Conservation (phyloP, 2,797 vertebrate species). For the Neosilurus hyrtlii region DNA sequence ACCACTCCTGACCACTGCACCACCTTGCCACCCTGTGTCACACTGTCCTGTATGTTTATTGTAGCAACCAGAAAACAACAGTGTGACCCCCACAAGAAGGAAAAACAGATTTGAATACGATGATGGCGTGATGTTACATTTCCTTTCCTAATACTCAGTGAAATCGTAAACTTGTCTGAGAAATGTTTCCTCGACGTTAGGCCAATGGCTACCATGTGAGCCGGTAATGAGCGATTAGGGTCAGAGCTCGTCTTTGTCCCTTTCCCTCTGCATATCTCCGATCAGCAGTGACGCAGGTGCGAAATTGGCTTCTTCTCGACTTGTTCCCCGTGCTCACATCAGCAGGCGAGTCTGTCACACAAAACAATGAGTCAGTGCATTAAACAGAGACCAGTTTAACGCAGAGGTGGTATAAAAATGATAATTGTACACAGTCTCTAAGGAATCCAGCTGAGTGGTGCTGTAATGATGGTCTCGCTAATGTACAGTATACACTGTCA, state of each 20-base stretch:
- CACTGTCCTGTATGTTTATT: neutral
- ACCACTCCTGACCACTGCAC: too few species aligned
- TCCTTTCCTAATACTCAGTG: neutral
- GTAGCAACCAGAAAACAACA: neutral
- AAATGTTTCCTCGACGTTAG: neutral
- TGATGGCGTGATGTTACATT: neutral
- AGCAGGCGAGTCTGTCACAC: constrained; percentile 25
- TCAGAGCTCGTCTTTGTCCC: constrained; percentile 13
- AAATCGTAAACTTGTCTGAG: neutral
- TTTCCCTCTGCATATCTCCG: constrained; percentile 4
- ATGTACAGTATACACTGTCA: constrained; percentile 20
- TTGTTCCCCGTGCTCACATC: constrained; percentile 30
- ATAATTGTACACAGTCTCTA: constrained; percentile 37
- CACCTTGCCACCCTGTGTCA: too few species aligned
- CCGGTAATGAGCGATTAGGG: constrained; percentile 31
- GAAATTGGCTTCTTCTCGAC: constrained; percentile 20
- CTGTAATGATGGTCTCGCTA: constrained; percentile 30
- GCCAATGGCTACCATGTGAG: neutral
- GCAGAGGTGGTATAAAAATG: constrained; percentile 44
- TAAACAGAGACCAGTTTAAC: constrained; percentile 33
- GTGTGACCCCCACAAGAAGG: too few species aligned
- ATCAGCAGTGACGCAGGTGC: constrained; percentile 26
- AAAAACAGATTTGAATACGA: neutral
- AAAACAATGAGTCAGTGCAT: constrained; percentile 41
- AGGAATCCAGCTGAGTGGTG: constrained; percentile 25